These are phyloP conservation scores for Serrognathus titanus DNA, from an alignment of 2,888 invertebrate species.

Conservation along the genomic window DNA sequence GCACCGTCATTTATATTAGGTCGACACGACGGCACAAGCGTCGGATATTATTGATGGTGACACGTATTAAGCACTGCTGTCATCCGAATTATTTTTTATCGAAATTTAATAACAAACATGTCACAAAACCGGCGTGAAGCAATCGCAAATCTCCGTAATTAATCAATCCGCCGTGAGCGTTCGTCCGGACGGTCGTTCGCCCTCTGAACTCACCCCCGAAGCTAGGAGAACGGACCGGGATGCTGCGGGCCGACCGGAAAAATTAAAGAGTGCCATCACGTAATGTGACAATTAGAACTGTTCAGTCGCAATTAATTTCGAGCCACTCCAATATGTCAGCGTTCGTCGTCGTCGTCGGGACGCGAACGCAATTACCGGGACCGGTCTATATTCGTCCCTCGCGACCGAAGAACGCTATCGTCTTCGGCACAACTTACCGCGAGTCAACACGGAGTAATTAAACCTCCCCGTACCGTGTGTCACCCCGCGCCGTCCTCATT, in stretches of 20 bases:
- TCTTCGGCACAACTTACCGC: slow-evolving; percentile 13
- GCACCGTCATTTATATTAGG: slow-evolving; percentile 26
- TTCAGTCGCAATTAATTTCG: slow-evolving; percentile 20
- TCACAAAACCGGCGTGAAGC: slow-evolving; percentile 28
- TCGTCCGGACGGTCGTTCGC: neutral
- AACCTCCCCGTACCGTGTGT: slow-evolving; percentile 10
- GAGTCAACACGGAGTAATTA: slow-evolving; percentile 22
- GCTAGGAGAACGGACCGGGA: neutral
- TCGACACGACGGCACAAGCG: slow-evolving; percentile 30
- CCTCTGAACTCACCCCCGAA: too few species aligned
- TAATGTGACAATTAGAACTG: slow-evolving; percentile 21
- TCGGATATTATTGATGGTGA: slow-evolving; percentile 46
- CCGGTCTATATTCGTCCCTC: slow-evolving; percentile 15
- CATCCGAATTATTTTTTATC: slow-evolving; percentile 43
- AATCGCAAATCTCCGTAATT: slow-evolving; percentile 2
- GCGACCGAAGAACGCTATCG: slow-evolving; percentile 20
- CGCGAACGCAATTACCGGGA: slow-evolving; percentile 21
- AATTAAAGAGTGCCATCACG: slow-evolving; percentile 14
- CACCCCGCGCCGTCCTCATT: slow-evolving; percentile 9
- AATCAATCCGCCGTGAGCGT: neutral
- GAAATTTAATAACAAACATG: slow-evolving; percentile 42
- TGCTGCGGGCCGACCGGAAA: neutral
- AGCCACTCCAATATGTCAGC: slow-evolving; percentile 11
- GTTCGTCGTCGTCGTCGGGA: slow-evolving; percentile 3
- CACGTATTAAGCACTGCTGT: slow-evolving; percentile 45